phyloP scores from a whole-genome alignment of 2,888 invertebrate genomes.

The Prosapia bicincta region DNA sequence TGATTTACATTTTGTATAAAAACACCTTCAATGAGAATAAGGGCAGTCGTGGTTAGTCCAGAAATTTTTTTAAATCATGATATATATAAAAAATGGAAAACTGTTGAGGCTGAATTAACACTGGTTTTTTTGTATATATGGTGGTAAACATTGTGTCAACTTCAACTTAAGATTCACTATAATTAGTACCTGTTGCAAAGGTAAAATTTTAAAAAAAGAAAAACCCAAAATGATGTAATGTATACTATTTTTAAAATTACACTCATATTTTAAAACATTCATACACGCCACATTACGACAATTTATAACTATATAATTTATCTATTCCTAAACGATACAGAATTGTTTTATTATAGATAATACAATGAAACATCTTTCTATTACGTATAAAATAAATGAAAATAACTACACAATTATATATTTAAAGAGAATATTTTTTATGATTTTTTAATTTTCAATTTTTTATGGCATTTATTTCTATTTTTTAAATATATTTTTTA shows the following conservation, averaged over 20 bases:
- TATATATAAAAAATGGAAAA: too few species aligned
- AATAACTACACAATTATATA: neutral
- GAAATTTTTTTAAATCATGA: too few species aligned
- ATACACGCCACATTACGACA: neutral
- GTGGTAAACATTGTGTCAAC: too few species aligned
- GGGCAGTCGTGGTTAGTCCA: too few species aligned
- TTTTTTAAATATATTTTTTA: constrained; percentile 10
- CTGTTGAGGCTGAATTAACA: too few species aligned
- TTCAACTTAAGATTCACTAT: too few species aligned
- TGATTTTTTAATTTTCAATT: constrained; percentile 27
- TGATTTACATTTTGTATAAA: too few species aligned
- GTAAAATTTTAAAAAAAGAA: too few species aligned
- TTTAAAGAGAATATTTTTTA: constrained; percentile 29
- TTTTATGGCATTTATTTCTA: constrained; percentile 25
- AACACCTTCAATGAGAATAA: too few species aligned
- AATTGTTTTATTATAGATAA: neutral
- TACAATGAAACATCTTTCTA: neutral
- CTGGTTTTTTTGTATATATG: too few species aligned
- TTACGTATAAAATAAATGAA: constrained; percentile 2
- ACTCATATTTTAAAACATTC: neutral
- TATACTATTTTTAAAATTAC: neutral
- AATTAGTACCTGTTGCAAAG: too few species aligned
- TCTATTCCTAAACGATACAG: neutral
- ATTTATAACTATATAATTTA: neutral
- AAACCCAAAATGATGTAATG: too few species aligned